These are phyloP conservation scores for Halcyon senegalensis DNA, from an alignment of 2,113 vertebrate genomes.

Conservation along the genomic window DNA sequence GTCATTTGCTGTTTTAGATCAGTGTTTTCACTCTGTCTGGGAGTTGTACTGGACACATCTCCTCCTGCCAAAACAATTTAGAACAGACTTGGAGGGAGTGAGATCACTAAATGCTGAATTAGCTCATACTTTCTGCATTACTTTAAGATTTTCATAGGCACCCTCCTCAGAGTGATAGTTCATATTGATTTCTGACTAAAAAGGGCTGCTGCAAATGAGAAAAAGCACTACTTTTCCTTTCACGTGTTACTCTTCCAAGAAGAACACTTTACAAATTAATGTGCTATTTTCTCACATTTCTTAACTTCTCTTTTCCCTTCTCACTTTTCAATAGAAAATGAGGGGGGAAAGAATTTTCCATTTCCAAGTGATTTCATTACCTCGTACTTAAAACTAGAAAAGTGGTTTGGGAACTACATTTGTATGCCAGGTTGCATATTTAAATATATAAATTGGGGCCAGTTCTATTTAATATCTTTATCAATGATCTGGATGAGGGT, in stretches of 20 bases:
- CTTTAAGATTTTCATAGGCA: not conserved
- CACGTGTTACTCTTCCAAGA: not conserved
- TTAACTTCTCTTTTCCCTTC: not conserved
- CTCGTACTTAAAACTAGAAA: not conserved
- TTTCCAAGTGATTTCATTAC: not conserved
- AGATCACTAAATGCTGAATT: slow-evolving; percentile 29
- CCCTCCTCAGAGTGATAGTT: not conserved
- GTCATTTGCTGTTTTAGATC: not conserved
- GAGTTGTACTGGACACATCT: not conserved
- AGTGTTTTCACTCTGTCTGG: not conserved
- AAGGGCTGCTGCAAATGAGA: not conserved
- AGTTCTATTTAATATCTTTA: not conserved
- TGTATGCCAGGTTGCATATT: not conserved
- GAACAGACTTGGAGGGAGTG: not conserved
- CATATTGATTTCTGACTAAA: not conserved
- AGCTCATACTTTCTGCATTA: not conserved
- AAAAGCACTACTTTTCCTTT: not conserved
- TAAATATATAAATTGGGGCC: fast-evolving
- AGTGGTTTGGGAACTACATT: not conserved
- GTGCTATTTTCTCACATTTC: not conserved
- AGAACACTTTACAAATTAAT: not conserved
- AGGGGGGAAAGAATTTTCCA: not conserved
- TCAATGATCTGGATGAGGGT: not conserved
- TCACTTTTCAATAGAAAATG: not conserved
- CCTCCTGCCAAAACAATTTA: not conserved